Evolutionary conservation across 2,888 invertebrate genomes (phyloP).

Genomic region (Oxystoma pomonae): DNA sequence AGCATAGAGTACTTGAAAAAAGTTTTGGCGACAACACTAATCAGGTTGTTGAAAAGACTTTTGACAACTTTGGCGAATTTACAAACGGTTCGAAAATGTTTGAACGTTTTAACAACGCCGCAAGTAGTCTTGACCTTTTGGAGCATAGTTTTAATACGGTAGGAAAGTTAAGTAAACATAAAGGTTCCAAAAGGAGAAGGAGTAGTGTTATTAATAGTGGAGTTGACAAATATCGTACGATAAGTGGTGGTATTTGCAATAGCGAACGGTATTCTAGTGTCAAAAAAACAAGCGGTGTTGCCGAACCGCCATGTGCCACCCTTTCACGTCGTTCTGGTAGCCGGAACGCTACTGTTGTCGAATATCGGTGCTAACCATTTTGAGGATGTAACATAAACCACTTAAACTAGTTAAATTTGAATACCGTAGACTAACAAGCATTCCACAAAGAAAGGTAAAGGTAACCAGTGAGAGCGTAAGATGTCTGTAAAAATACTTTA

Average conservation of each 20-base stretch:
- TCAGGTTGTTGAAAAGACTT: not conserved
- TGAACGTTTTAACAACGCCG: not conserved
- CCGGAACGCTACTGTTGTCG: slow-evolving; percentile 45
- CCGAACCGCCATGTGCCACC: not conserved
- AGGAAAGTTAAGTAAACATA: not conserved
- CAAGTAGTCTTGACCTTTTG: not conserved
- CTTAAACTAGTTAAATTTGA: too few species aligned
- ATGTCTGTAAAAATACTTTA: too few species aligned
- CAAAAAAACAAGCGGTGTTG: not conserved
- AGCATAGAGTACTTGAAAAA: slow-evolving; percentile 5
- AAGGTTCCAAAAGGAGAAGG: not conserved
- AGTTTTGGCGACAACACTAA: not conserved
- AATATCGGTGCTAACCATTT: slow-evolving; percentile 46
- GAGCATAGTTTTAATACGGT: not conserved
- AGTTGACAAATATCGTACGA: not conserved
- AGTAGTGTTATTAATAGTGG: not conserved
- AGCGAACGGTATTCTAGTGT: not conserved
- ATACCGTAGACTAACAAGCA: too few species aligned
- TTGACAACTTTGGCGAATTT: not conserved
- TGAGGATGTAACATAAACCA: too few species aligned
- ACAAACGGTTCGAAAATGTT: not conserved
- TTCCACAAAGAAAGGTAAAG: too few species aligned
- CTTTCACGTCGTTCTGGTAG: slow-evolving; percentile 34
- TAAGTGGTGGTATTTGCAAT: not conserved
- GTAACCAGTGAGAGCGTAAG: too few species aligned